Evolutionary conservation across 92 coral and sea anemone genomes (phyloP), one percentile per base, ranked within the genome.

Genomic region (Palythoa heliodiscus): DNA sequence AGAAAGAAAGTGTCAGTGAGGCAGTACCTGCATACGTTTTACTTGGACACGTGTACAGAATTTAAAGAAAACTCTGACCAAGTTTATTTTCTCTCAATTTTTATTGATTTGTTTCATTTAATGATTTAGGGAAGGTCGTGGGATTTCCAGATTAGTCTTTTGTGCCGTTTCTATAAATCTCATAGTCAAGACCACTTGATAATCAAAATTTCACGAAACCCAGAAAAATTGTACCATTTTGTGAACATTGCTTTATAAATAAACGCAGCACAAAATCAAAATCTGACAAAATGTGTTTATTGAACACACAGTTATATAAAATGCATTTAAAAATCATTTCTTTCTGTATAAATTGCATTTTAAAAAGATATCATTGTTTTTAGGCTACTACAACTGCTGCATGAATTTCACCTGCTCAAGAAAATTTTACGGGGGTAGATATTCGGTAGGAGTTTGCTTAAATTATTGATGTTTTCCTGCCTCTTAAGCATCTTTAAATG

Each of bases 401-500:
- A n/a, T n/a, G 25, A 19, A n/a, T 38, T 24, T 80, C 84, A 80
- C 74, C 84, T 80, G 84, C 35, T 63, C 16, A 8, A 63, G n/a
- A 50, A 63, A 22, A 20, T 2, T n/a, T 52, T 80, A 66, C 63
- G 63, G 84, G 63, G 74, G 84, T 53, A 40, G 58, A 12, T 76
- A 43, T 48, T 80, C 23, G 48, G 55, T 66, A 40, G 43, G 84
- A 43, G 58, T 68, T 52, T 15, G 11, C 29, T 11, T 80, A 22
- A 66, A 80, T 80, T 60, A 80, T 80, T 80, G 37, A 80, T 66
- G 73, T 55, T 80, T 64, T 80, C 84, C 72, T 23, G 73, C 58
- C 50, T 61, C 13, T 66, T 80, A 66, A 80, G 38, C 74, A 11
- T 74, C 60, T 80, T 35, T 43, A 80, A 47, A 80, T 40, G n/a